Base-by-base conservation (phyloP, 2,797 vertebrate genomes). In the Sebastes iracundus region DNA sequence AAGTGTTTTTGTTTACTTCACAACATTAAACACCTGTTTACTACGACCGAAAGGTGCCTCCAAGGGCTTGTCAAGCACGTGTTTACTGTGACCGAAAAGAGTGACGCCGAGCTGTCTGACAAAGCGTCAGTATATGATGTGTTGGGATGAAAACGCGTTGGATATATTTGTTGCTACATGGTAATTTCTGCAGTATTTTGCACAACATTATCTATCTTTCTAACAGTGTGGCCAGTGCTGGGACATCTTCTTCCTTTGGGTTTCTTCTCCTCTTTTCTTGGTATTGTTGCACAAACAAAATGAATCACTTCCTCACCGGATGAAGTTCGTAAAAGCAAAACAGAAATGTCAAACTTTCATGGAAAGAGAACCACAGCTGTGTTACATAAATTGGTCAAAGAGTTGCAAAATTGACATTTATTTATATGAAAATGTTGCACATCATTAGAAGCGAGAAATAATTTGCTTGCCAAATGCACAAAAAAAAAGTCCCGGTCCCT, bases 281-380 rank as follows among this genome's bases (percentile, higher is more conserved):
- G 67, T 66, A 16, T 65, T 75, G 22, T 28, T 59, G 16, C 25
- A 73, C 30, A 59, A 77, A 77, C 18, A 16, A 72, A 77, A 77
- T 30, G 22, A 67, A 72, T 23, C 38, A 64, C 59, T 27, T 80
- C 58, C 58, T 77, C 53, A 64, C 30, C 14, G 74, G 62, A 83
- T 56, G 32, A 74, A 4, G 13, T 25, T 38, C 11, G n/a, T 1
- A 67, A 11, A 72, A 67, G 20, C 13, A 5, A 63, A 82, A 64
- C 4, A 27, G 64, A 79, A 10, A 22, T 10, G 16, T 75, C 75
- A 75, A 73, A 77, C 72, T 72, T 73, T 70, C n/a, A 64, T 22
- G 7, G 61, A 16, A 14, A 77, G 49, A 16, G 14, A 35, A 46
- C 20, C 30, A 82, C 84, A 89, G 73, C 82, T 91, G 88, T 2